Evolutionary conservation across 2,888 invertebrate genomes (phyloP).

Genomic region (Eumerus sabulonum): DNA sequence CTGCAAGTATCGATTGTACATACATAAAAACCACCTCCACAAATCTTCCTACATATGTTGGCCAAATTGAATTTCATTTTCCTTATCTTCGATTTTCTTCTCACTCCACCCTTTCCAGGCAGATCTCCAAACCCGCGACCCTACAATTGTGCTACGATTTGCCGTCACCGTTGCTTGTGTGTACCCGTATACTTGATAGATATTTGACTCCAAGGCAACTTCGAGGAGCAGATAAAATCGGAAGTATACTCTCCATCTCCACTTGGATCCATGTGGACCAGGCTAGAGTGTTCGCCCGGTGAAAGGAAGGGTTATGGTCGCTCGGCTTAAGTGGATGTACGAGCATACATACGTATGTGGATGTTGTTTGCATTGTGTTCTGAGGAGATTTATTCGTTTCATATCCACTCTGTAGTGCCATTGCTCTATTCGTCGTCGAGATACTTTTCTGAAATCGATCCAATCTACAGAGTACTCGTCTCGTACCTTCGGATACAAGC

Average conservation of each 20-base stretch:
- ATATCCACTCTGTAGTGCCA: constrained; percentile 24
- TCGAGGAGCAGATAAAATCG: constrained; percentile 52
- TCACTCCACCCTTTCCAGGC: constrained; percentile 19
- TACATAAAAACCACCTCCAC: constrained; percentile 38
- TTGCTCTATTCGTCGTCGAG: too few relatives aligned
- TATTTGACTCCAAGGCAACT: constrained; percentile 45
- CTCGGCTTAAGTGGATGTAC: constrained; percentile 33
- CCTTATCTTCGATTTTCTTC: constrained; percentile 20
- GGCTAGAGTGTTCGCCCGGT: constrained; percentile 25
- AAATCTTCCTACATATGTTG: constrained; percentile 67
- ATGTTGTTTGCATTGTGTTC: neutral
- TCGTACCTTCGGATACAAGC: constrained; percentile 2
- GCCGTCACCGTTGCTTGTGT: neutral
- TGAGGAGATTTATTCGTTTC: constrained; percentile 43
- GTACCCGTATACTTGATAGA: constrained; percentile 48
- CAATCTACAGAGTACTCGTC: neutral
- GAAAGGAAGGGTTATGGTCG: constrained; percentile 43
- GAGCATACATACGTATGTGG: constrained; percentile 7
- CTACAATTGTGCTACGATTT: neutral
- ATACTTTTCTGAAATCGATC: too few relatives aligned
- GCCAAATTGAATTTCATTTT: constrained; percentile 68
- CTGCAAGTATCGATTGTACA: too few relatives aligned
- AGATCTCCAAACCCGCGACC: neutral
- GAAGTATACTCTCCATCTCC: constrained; percentile 23
- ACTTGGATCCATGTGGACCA: constrained; percentile 1